A percentile compares a stretch with the other conserved stretches of the same genome.
Conservation (phyloP, 2,797 vertebrate species). For the Melanotaenia pygmaea region DNA sequence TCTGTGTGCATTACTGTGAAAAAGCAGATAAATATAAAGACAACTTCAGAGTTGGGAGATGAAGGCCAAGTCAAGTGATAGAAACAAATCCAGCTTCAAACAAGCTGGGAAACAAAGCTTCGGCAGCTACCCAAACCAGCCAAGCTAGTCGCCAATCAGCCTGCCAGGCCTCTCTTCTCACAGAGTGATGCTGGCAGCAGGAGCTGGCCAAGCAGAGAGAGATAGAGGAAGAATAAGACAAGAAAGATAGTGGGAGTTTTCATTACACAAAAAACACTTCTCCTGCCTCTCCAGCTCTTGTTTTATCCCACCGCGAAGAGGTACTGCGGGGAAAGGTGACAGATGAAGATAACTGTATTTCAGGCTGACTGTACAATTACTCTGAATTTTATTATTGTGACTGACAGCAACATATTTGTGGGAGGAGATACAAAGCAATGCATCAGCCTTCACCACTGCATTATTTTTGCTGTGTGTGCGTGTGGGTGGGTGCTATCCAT, state of each 20-base stretch:
- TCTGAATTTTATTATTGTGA: slow-evolving; percentile 66
- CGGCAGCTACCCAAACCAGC: slow-evolving; percentile 69
- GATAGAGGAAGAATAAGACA: slow-evolving; percentile 51
- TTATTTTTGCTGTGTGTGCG: slow-evolving; percentile 22
- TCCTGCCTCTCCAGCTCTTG: slow-evolving; percentile 39
- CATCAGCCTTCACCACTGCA: slow-evolving; percentile 41
- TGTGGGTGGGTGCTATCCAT: slow-evolving; percentile 57
- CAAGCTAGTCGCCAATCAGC: slow-evolving; percentile 67
- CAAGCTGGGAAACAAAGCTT: slow-evolving; percentile 70
- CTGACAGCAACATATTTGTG: slow-evolving; percentile 72
- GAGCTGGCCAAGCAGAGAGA: slow-evolving; percentile 66
- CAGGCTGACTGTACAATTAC: slow-evolving; percentile 67
- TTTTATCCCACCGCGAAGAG: slow-evolving; percentile 56
- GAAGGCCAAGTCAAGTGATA: slow-evolving; percentile 65
- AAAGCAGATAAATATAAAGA: slow-evolving; percentile 44
- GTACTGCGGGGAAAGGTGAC: slow-evolving; percentile 69
- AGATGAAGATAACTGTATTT: slow-evolving; percentile 72
- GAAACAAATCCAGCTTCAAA: slow-evolving; percentile 73
- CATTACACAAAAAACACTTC: slow-evolving; percentile 70
- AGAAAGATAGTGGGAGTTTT: slow-evolving; percentile 64
- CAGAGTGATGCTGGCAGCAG: slow-evolving; percentile 65
- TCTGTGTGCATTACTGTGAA: slow-evolving; percentile 6
- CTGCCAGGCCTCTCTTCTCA: slow-evolving; percentile 72
- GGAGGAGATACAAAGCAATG: slow-evolving; percentile 65
- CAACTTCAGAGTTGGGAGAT: slow-evolving; percentile 42